These are phyloP conservation scores for Pocillopora grandis DNA, from an alignment of 92 coral and sea anemone genomes.

Conservation along the genomic window DNA sequence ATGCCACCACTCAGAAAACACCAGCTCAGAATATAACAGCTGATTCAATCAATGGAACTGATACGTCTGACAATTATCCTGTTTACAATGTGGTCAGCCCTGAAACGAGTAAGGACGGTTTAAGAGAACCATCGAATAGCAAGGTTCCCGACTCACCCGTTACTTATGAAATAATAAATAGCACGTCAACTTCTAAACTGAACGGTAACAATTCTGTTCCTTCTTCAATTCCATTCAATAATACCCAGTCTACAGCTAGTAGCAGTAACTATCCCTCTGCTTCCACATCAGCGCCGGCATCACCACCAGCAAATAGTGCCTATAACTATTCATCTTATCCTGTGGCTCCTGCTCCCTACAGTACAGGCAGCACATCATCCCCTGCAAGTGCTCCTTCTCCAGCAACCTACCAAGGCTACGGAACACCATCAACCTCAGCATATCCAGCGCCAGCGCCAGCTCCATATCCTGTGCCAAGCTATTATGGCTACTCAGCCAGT, in stretches of 20 bases:
- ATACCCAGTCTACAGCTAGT: background rate
- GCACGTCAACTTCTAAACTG: background rate
- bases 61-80: background rate
- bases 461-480: conserved; percentile 1
- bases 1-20: conserved; percentile 2
- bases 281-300: background rate
- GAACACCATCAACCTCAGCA: conserved; percentile 13
- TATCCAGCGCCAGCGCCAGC: background rate
- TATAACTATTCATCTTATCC: conserved; percentile 3
- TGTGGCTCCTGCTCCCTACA: background rate
- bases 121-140: background rate
- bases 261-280: background rate
- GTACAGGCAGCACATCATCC: background rate
- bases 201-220: background rate
- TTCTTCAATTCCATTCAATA: background rate
- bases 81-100: conserved; percentile 11
- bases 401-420: conserved; percentile 7
- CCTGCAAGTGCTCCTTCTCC: conserved; percentile 22
- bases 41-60: background rate
- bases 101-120: background rate
- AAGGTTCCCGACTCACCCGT: conserved; percentile 20
- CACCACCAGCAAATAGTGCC: conserved; percentile 11
- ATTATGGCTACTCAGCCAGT: conserved; percentile 6
- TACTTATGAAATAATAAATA: conserved; percentile 22
- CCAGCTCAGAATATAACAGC: background rate